phyloP scores from a whole-genome alignment of 23 tunicate genomes.

The Halocynthia roretzi region DNA sequence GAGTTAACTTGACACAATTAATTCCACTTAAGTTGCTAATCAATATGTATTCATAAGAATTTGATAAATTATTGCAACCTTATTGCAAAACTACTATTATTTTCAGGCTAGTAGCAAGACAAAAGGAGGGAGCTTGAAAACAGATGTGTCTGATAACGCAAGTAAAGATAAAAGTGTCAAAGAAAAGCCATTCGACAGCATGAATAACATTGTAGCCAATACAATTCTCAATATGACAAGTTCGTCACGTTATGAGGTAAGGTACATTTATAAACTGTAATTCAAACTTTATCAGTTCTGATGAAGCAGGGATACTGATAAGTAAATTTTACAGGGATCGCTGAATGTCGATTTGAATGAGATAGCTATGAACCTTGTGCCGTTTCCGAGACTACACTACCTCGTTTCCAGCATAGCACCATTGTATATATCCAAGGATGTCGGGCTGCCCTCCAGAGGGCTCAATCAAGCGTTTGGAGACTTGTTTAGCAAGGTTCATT shows the following conservation, averaged over 20 bases:
- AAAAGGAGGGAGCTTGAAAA: neutral
- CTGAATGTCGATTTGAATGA: conserved; percentile 99
- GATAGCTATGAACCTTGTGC: conserved; percentile 97
- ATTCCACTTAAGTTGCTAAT: too few species aligned
- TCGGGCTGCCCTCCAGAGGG: conserved; percentile 68
- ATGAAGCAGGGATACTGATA: too few species aligned
- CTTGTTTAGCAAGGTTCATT: conserved; percentile 34
- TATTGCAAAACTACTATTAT: too few species aligned
- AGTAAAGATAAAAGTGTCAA: conserved; percentile 17
- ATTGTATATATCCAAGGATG: conserved; percentile 82
- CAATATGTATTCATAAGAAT: too few species aligned
- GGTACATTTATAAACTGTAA: too few species aligned
- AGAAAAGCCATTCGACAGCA: conserved; percentile 74
- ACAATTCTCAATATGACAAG: conserved; percentile 94
- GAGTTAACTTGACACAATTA: too few species aligned
- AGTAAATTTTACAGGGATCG: conserved; percentile 32
- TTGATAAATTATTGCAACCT: neutral
- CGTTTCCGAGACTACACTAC: conserved; percentile 85
- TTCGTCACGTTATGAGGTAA: conserved; percentile 73
- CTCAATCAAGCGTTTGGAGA: conserved; percentile 90
- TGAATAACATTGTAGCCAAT: conserved; percentile 97
- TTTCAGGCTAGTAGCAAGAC: neutral
- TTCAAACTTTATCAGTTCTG: too few species aligned
- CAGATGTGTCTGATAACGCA: conserved; percentile 22
- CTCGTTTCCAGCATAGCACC: conserved; percentile 88